Evolutionary conservation across 2,888 invertebrate genomes (phyloP).

Genomic region (Gari tellinella): DNA sequence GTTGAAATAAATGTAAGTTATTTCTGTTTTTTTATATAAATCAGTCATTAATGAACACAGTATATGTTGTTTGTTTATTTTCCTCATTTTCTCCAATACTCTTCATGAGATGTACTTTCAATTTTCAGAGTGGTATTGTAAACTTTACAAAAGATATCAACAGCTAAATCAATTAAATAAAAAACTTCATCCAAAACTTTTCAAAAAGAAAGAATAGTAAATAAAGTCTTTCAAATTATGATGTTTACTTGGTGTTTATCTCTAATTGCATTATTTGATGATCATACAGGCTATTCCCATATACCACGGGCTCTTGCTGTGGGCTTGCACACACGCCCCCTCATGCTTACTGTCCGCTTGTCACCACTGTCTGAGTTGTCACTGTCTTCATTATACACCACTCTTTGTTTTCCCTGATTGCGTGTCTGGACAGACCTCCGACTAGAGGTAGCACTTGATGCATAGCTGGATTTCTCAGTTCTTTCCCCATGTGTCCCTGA

Average conservation of each 20-base stretch:
- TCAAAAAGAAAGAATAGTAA: too few species aligned
- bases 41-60: too few species aligned
- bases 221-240: not conserved
- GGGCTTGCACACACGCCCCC: slow-evolving; percentile 93
- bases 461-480: slow-evolving; percentile 24
- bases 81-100: too few species aligned
- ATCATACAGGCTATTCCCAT: not conserved
- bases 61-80: too few species aligned
- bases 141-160: too few species aligned
- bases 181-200: too few species aligned
- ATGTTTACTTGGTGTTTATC: not conserved
- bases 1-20: too few species aligned
- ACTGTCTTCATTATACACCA: slow-evolving; percentile 81
- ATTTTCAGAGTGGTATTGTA: too few species aligned
- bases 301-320: slow-evolving; percentile 84
- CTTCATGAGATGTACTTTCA: too few species aligned
- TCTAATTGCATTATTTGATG: too few species aligned
- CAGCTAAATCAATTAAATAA: too few species aligned
- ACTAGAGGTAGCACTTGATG: slow-evolving; percentile 42
- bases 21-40: too few species aligned
- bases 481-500: not conserved
- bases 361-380: slow-evolving; percentile 59
- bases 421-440: slow-evolving; percentile 68
- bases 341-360: slow-evolving; percentile 88
- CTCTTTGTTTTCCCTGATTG: slow-evolving; percentile 83